phyloP scores from a whole-genome alignment of 2,797 vertebrate genomes.

The Lithobates pipiens region DNA sequence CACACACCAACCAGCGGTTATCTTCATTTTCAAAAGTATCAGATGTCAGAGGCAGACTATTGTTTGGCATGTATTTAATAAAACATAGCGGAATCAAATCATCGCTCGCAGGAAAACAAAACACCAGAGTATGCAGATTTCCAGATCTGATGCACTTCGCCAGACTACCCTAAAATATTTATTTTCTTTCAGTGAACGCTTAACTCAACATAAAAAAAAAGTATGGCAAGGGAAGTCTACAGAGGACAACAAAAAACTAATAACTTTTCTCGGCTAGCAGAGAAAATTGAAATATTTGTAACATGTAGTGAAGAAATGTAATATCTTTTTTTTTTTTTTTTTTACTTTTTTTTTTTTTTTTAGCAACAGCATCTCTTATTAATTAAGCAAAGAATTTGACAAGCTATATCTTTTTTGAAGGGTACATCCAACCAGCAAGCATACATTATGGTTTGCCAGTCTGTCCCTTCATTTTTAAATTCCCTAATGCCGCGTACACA shows the following conservation, averaged over 20 bases:
- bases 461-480: too few species aligned
- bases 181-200: constrained; percentile 46
- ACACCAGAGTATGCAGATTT: constrained; percentile 48
- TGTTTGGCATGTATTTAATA: constrained; percentile 53
- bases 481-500: too few species aligned
- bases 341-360: not conserved
- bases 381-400: not conserved
- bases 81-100: constrained; percentile 54
- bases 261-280: constrained; percentile 20
- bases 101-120: constrained; percentile 38
- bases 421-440: too few species aligned
- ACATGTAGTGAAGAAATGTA: constrained; percentile 11
- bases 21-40: constrained; percentile 52
- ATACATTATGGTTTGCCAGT: too few species aligned
- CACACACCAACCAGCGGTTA: constrained; percentile 42
- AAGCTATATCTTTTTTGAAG: too few species aligned
- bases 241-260: constrained; percentile 33
- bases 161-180: constrained; percentile 47
- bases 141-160: constrained; percentile 21
- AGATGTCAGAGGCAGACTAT: constrained; percentile 47
- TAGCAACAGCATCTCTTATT: constrained; percentile 20
- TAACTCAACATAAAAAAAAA: constrained; percentile 42
- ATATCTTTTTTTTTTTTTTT: not conserved
- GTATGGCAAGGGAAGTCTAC: constrained; percentile 19
- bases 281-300: constrained; percentile 26